Evolutionary conservation across 2,113 vertebrate genomes (phyloP).

Genomic region (Prionailurus viverrinus): DNA sequence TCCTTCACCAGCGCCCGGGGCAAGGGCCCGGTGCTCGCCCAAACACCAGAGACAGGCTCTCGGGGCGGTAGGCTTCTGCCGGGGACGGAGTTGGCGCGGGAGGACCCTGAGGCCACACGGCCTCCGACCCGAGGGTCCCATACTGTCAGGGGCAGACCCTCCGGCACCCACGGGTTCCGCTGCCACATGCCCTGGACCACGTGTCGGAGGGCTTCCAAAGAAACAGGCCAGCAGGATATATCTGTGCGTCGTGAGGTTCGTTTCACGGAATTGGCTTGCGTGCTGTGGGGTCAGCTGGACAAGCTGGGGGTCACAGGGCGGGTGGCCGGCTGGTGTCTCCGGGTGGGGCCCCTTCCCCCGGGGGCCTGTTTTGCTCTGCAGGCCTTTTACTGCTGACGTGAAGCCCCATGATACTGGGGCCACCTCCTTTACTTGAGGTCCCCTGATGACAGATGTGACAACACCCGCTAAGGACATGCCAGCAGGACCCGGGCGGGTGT

Average conservation of each 20-base stretch:
- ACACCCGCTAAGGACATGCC: too few relatives aligned
- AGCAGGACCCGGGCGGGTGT: not conserved
- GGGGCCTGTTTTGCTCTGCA: not conserved
- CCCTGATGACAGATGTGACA: too few relatives aligned
- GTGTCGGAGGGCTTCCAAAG: not conserved
- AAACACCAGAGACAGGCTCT: not conserved
- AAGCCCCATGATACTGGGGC: accelerated
- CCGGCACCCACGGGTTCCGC: accelerated
- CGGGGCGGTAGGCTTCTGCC: not conserved
- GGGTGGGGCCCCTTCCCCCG: not conserved
- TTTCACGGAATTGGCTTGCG: accelerated
- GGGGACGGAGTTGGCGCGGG: accelerated
- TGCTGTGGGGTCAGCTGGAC: not conserved
- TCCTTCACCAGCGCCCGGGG: not conserved
- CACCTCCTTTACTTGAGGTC: accelerated
- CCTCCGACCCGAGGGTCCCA: not conserved
- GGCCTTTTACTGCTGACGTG: not conserved
- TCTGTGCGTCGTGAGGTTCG: accelerated
- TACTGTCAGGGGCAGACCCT: accelerated
- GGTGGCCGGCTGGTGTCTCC: too few relatives aligned
- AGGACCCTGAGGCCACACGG: not conserved
- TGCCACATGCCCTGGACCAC: accelerated
- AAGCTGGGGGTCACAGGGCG: too few relatives aligned
- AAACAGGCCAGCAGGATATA: accelerated
- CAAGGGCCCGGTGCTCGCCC: accelerated